phyloP scores from a whole-genome alignment of 1,140 invertebrate genomes.

The Coelopa frigida region DNA sequence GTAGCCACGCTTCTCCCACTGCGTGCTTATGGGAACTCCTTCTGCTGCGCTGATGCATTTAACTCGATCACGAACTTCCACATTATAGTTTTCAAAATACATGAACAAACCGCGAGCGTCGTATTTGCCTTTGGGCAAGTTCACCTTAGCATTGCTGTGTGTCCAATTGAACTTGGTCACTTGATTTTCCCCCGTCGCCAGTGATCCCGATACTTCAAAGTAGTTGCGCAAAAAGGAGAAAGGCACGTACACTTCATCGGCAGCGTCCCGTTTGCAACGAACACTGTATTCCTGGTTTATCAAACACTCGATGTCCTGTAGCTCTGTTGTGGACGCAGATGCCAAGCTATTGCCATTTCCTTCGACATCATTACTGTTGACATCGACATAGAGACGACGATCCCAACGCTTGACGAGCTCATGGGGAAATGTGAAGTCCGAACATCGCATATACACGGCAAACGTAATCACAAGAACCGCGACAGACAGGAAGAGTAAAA shows the following conservation, averaged over 20 bases:
- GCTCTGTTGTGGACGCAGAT: conserved; percentile 5
- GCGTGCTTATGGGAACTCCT: conserved; percentile 88
- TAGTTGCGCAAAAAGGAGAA: conserved; percentile 91
- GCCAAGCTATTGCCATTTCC: not conserved
- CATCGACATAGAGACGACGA: conserved; percentile 8
- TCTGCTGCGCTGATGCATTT: conserved; percentile 90
- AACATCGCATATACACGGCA: conserved; percentile 52
- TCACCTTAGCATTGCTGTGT: conserved; percentile 89
- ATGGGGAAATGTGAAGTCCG: conserved; percentile 41
- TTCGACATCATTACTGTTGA: conserved; percentile 6
- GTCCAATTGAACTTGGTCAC: conserved; percentile 82
- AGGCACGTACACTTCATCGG: conserved; percentile 81
- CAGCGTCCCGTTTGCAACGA: conserved; percentile 73
- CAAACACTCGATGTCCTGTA: conserved; percentile 77
- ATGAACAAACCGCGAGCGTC: conserved; percentile 83
- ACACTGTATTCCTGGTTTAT: conserved; percentile 86
- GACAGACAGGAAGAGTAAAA: conserved; percentile 46
- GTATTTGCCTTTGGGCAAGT: conserved; percentile 80
- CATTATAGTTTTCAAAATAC: conserved; percentile 97
- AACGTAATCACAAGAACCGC: conserved; percentile 48
- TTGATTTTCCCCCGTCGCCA: conserved; percentile 46
- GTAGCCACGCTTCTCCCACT: conserved; percentile 91
- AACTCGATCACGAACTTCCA: conserved; percentile 85
- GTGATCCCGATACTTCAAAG: conserved; percentile 70
- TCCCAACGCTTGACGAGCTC: conserved; percentile 28